Base-by-base conservation (phyloP, 1,140 invertebrate species). In the Phortica variegata region DNA sequence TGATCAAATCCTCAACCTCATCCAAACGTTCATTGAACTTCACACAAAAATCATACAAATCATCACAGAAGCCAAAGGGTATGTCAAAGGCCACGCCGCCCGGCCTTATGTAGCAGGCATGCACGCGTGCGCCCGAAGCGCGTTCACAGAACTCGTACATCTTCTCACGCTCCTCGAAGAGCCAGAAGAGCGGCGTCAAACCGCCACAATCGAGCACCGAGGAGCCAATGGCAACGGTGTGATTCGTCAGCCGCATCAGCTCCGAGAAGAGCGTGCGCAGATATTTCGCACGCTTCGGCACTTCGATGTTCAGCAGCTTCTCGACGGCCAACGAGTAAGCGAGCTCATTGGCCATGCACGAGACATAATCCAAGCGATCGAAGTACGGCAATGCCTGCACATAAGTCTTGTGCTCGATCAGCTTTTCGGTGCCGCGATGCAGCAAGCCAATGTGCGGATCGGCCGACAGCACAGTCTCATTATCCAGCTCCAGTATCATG, bases 91-190 rank as follows among this genome's bases (percentile, higher is more conserved):
- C 62, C 2, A 91, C 90, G 32, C 90, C 91, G 19, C 91, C 91
- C n/a, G 90, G 90, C 18, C 90, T 76, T 43, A 92, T 80, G 63
- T 93, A 93, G 15, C 88, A 88, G 17, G 89, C 87, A 72, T 93
- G 90, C 82, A 93, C 84, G 34, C 90, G 79, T 36, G 89, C 90
- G 8, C 90, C 91, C 16, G 86, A 90, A 1, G 87, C 88, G 52
- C 90, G 76, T 62, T 93, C 90, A 71, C 90, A 91, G 73, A 93
- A 91, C 75, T 93, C 90, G 82, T 90, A 88, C 57, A 92, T 73
- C 79, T 93, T 93, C 73, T 93, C 90, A 54, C 90, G 80, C 75
- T 93, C 90, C 70, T 93, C 90, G 77, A 93, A 93, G 23, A 93
- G 73, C 89, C 90, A 93, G 68, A 93, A 92, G 61, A 93, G 88